Conservation (phyloP, 2,888 invertebrate species). For the Dryomyza anilis region DNA sequence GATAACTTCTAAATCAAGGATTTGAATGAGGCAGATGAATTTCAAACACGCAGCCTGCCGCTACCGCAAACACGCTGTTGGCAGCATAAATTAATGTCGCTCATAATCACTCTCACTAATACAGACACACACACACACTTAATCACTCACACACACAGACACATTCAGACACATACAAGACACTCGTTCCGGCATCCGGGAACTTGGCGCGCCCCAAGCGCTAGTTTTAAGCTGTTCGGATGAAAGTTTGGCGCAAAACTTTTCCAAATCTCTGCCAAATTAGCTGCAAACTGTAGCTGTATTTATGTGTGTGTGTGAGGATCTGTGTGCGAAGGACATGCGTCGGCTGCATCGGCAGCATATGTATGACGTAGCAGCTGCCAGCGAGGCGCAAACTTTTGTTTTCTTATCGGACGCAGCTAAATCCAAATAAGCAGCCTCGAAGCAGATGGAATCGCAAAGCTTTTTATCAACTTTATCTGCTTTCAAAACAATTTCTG, state of each 20-base stretch:
- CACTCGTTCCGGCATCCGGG: neutral
- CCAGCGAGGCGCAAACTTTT: constrained; percentile 4
- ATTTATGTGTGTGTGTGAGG: no score
- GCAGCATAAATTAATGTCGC: constrained; percentile 7
- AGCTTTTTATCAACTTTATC: no score
- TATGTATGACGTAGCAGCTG: no score
- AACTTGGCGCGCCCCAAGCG: constrained; percentile 15
- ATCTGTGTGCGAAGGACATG: no score
- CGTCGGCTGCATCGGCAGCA: no score
- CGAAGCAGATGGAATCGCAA: no score
- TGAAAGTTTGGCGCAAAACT: constrained; percentile 26
- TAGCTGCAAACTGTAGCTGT: constrained; percentile 35
- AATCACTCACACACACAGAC: neutral
- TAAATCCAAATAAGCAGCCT: neutral
- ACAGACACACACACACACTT: neutral
- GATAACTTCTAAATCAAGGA: no score
- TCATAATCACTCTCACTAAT: constrained; percentile 17
- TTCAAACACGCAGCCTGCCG: constrained; percentile 1
- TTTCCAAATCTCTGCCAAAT: constrained; percentile 40
- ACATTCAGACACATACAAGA: no score
- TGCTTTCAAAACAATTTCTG: neutral
- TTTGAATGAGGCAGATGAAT: constrained; percentile 22
- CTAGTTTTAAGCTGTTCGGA: constrained; percentile 19
- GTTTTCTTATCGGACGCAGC: constrained; percentile 20
- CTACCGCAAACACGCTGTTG: no score